Evolutionary conservation across 2,797 vertebrate genomes (phyloP).

Genomic region (Pantherophis alleghaniensis): DNA sequence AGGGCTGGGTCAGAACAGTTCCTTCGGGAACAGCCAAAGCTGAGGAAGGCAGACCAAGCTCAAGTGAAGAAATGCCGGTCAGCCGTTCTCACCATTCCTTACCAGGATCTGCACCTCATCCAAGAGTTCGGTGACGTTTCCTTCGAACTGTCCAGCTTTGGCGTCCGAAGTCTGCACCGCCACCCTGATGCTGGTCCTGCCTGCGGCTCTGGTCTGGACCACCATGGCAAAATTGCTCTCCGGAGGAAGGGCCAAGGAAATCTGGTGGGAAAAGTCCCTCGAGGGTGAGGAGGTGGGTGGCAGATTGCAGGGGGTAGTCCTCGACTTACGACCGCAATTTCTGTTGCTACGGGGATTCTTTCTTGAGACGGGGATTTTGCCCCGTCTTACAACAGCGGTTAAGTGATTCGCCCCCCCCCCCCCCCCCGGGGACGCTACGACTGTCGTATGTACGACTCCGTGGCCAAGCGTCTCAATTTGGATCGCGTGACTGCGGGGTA

Average conservation of each 20-base stretch:
- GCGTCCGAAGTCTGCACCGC: constrained; percentile 47
- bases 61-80: not conserved
- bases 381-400: no score
- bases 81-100: constrained; percentile 2
- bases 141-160: constrained; percentile 60
- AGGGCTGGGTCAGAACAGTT: not conserved
- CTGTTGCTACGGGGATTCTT: accelerated
- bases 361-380: no score
- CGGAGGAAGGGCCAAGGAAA: constrained; percentile 59
- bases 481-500: accelerated
- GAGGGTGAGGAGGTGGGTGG: no score
- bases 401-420: no score
- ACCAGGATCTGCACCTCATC: constrained; percentile 76
- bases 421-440: not conserved
- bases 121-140: constrained; percentile 55
- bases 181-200: constrained; percentile 70
- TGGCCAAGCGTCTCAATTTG: no score
- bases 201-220: constrained; percentile 63
- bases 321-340: accelerated
- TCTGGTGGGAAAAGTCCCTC: constrained; percentile 45
- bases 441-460: no score
- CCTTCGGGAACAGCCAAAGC: not conserved
- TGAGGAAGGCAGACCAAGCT: not conserved
- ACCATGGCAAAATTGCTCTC: constrained; percentile 71
- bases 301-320: not conserved